Evolutionary conservation across 1,140 invertebrate genomes (phyloP), one percentile per base, ranked within the genome.

Genomic region (Drosophila lacteicornis): DNA sequence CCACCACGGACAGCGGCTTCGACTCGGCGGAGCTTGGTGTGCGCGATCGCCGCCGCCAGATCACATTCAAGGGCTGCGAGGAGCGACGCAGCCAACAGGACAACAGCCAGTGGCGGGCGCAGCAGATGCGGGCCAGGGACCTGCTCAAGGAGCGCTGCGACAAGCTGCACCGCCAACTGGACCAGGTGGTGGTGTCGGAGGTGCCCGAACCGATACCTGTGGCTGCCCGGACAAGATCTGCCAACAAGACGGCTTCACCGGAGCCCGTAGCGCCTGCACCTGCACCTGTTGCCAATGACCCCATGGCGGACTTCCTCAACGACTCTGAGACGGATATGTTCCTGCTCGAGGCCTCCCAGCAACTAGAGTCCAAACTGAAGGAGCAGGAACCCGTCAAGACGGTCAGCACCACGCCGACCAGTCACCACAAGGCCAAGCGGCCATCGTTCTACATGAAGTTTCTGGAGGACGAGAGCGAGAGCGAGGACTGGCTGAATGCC

Each of bases 371-470:
- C 12, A 75, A 88, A 8, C 12, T 67, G 11, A 51, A 40, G 25
- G 47, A 15, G 27, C 40, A 43, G 15, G 30, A 68, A 15, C 6
- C 33, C 17, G 12, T 51, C 0, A 69, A 47, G 22, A 9, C 49
- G 12, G 12, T 38, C 3, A 53, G 17, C 9, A 87, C 83, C 19
- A 87, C 83, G 8, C 83, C 82, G 33, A 90, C 79, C 40, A 86
- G 80, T 6, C 69, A 87, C 17, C 50, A 66, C 45, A 82, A 81
- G 12, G 70, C 88, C 1, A 91, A 92, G 50, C 79, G 86, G 6
- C 68, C 88, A 0, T 92, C 91, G 6, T 87, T 87, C 53, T 92
- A 92, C 61, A 91, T 91, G 91, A 91, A 92, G 46, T 92, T 92
- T 57, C 62, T 92, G 19, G 91, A 92, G 47, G 91, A 92, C 62